Percentiles rank a stretch among this genome's conserved stretches.
Evolutionary conservation across 2,113 vertebrate species (phyloP).

Genomic region (Myrmophylax atrothorax): DNA sequence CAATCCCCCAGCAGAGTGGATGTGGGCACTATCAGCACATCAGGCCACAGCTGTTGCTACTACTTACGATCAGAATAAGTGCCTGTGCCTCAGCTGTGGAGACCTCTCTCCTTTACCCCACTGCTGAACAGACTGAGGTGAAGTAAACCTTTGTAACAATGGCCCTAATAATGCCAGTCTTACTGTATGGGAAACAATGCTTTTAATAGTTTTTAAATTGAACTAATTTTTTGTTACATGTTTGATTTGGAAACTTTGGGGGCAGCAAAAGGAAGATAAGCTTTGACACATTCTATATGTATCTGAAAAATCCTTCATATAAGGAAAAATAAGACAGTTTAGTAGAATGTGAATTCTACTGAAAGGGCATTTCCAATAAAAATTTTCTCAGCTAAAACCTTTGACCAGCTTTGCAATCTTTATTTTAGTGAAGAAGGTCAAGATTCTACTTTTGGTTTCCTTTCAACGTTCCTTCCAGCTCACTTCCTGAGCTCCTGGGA

Average conservation of each 20-base stretch:
- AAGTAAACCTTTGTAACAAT: background rate
- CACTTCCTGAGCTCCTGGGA: background rate
- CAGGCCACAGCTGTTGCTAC: fast-evolving
- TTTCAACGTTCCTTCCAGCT: background rate
- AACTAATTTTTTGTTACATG: background rate
- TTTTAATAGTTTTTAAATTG: background rate
- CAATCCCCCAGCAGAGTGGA: background rate
- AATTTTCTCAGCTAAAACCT: background rate
- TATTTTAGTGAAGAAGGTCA: background rate
- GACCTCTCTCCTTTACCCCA: background rate
- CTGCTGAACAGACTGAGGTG: background rate
- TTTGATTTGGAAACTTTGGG: background rate
- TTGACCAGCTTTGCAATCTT: background rate
- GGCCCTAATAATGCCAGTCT: background rate
- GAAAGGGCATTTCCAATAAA: background rate
- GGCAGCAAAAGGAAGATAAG: background rate
- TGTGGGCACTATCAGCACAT: background rate
- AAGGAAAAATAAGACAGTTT: background rate
- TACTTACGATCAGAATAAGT: background rate
- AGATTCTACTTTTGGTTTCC: background rate
- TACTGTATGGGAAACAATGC: background rate
- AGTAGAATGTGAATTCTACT: background rate
- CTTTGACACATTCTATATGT: background rate
- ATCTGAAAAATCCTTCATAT: background rate
- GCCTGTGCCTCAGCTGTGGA: background rate